These are phyloP conservation scores for Pseudococcus jackbeardsleyi DNA, from an alignment of 2,888 invertebrate genomes.

Conservation along the genomic window DNA sequence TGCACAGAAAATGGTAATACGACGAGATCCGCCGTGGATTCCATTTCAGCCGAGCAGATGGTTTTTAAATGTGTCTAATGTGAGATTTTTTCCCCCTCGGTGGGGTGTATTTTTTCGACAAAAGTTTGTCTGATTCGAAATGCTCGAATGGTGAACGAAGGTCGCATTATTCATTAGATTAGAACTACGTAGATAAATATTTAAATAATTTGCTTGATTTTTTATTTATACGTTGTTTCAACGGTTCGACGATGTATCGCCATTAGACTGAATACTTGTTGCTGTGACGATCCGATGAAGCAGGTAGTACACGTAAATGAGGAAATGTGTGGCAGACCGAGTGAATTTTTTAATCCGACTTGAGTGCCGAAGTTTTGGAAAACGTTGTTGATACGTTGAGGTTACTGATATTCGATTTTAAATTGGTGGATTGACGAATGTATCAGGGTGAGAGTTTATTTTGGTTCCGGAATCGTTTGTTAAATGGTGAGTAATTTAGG, in stretches of 20 bases:
- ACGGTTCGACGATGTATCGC: neutral
- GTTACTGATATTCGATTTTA: too few relatives aligned
- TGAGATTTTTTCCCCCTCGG: neutral
- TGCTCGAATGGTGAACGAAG: neutral
- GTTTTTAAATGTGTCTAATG: conserved; percentile 5
- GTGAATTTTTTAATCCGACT: neutral
- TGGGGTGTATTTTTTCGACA: neutral
- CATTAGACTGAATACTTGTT: neutral
- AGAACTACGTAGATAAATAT: neutral
- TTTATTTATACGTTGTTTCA: neutral
- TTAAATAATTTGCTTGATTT: neutral
- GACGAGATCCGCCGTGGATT: neutral
- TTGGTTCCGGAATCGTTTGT: too few relatives aligned
- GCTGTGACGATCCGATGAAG: neutral
- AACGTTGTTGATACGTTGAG: too few relatives aligned
- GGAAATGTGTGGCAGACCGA: neutral
- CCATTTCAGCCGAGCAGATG: neutral
- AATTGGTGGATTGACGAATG: too few relatives aligned
- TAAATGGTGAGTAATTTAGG: too few relatives aligned
- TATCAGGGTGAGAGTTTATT: too few relatives aligned
- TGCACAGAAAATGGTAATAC: neutral
- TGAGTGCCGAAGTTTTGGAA: too few relatives aligned
- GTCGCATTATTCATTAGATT: neutral
- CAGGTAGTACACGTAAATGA: neutral
- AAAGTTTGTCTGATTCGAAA: neutral